Base-by-base conservation (phyloP, 2,113 vertebrate species). In the Tenebrosternarchus preto region DNA sequence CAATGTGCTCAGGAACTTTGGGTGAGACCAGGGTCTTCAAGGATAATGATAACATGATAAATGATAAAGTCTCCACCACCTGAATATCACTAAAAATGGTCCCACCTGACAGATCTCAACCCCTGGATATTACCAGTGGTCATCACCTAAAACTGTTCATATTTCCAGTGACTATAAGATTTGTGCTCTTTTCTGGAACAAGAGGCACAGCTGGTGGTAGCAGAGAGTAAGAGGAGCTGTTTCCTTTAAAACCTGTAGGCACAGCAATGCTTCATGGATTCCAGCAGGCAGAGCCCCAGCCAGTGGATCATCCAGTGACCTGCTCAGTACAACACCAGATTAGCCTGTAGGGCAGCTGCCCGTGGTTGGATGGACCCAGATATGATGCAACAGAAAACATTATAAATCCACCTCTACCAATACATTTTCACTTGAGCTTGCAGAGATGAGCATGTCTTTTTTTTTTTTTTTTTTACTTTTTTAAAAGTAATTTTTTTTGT, bases 251-350 rank as follows among this genome's bases (percentile, higher is more conserved):
- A 64, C 25, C 27, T 64, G 25, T 31, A 64, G 25, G 61, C 61
- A 31, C 25, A 31, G 61, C 61, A 31, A 17, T 31, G 61, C 61
- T 31, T 31, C 16, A 31, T 29, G 17, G 31, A 64, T 64, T 4
- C 3, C 27, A 64, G 61, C 25, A 64, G 27, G 24, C n/a, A 29
- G 6, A 64, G 59, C 12, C 59, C 25, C 24, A 61, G 59, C 22
- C 59, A 61, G 4, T 31, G 29, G 61, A 64, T 29, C 61, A 64
- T 64, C n/a, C 59, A 61, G 59, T 64, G 61, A 64, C 61, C 61
- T 27, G n/a, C 31, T 29, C 61, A 24, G n/a, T n/a, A n/a, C n/a
- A 64, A 64, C 61, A 63, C 27, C 60, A 63, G 24, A 27, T 27
- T 24, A 16, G 24, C 60, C 24, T 27, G 60, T 27, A 63, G 60